These are phyloP conservation scores for Steinernema scapterisci DNA, from an alignment of 2,888 invertebrate genomes.

Conservation along the genomic window DNA sequence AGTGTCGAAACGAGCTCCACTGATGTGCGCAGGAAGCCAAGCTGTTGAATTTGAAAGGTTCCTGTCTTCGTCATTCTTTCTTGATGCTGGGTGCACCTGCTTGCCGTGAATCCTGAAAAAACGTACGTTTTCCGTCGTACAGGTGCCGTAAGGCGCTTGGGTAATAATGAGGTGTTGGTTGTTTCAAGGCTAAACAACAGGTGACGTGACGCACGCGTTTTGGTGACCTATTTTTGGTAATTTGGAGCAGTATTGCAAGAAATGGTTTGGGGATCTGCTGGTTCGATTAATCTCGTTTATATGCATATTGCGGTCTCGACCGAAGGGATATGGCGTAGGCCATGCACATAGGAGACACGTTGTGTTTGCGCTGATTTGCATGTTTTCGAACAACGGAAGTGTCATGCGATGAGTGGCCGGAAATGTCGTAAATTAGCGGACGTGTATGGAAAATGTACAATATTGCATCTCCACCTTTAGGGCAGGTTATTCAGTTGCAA, in stretches of 20 bases:
- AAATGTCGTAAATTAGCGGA: not conserved
- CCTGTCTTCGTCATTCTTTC: no score
- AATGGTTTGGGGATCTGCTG: no score
- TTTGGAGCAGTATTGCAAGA: slow-evolving; percentile 13
- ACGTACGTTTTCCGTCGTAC: slow-evolving; percentile 15
- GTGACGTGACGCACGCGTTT: slow-evolving; percentile 9
- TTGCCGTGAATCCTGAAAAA: not conserved
- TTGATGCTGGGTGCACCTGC: not conserved
- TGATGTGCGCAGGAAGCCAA: not conserved
- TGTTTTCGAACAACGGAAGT: slow-evolving; percentile 2
- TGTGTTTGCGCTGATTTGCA: slow-evolving; percentile 18
- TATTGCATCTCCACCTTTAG: not conserved
- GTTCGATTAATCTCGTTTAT: no score
- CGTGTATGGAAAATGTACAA: not conserved
- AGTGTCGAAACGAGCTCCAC: not conserved
- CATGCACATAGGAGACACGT: no score
- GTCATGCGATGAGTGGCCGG: not conserved
- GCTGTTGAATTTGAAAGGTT: no score
- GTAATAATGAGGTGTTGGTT: slow-evolving; percentile 16
- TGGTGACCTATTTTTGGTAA: slow-evolving; percentile 6
- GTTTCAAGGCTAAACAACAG: slow-evolving; percentile 8
- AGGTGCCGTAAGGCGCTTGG: slow-evolving; percentile 6
- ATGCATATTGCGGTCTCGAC: no score
- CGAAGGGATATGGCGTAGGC: no score
- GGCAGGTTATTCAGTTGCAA: not conserved